Conservation (phyloP, 2,113 vertebrate genomes). For the Leucopsar rothschildi region DNA sequence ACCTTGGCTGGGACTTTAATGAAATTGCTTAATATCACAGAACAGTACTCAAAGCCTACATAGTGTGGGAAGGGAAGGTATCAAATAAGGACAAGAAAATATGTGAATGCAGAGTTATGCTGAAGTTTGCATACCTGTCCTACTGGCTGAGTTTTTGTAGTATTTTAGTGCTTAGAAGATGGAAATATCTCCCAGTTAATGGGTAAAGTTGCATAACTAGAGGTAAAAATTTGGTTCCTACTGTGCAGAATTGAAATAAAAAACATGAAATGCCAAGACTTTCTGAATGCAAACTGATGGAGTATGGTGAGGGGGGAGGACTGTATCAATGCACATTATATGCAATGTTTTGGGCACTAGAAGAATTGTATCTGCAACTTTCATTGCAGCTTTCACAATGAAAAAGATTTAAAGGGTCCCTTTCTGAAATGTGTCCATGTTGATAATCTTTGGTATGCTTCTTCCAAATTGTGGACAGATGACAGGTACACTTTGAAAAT, state of each 20-base stretch:
- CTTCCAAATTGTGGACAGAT: not conserved
- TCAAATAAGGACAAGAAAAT: not conserved
- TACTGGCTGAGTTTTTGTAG: not conserved
- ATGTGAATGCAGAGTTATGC: not conserved
- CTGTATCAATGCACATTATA: not conserved
- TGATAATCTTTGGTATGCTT: not conserved
- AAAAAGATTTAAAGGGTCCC: fast-evolving
- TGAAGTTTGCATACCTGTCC: not conserved
- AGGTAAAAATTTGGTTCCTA: not conserved
- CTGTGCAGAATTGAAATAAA: not conserved
- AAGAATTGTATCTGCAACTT: not conserved
- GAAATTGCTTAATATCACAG: not conserved
- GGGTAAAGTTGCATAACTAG: not conserved
- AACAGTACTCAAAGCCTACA: not conserved
- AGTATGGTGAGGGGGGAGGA: not conserved
- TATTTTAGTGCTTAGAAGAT: not conserved
- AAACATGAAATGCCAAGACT: not conserved
- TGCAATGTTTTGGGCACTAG: not conserved
- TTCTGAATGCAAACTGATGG: not conserved
- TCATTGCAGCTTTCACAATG: not conserved
- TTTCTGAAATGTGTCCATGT: not conserved
- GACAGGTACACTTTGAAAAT: not conserved
- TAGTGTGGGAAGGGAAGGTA: not conserved
- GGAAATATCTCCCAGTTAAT: not conserved
- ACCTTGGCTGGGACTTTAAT: not conserved